Base-by-base conservation (phyloP, 1,140 invertebrate species). In the Pachyrhynchus sulphureomaculatus region DNA sequence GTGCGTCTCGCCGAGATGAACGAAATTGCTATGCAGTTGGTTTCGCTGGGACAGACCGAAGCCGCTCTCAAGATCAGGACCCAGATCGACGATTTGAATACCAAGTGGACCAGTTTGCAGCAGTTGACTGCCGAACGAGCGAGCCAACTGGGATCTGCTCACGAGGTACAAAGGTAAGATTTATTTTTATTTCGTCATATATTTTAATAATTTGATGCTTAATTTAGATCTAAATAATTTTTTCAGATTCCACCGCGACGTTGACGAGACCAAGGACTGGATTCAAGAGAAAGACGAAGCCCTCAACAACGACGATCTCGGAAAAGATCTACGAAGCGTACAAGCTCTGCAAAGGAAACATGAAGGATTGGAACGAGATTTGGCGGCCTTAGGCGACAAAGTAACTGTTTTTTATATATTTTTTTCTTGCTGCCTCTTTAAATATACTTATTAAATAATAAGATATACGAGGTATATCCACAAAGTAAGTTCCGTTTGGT, bases 181-280 rank as follows among this genome's bases (percentile, higher is more conserved):
- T 6, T 29, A 29, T n/a, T n/a, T n/a, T n/a, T n/a, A n/a, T n/a
- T n/a, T n/a, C n/a, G n/a, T n/a, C n/a, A n/a, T n/a, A n/a, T n/a
- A n/a, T n/a, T n/a, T n/a, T n/a, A n/a, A n/a, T n/a, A n/a, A n/a
- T n/a, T n/a, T n/a, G n/a, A n/a, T n/a, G n/a, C n/a, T n/a, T n/a
- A n/a, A n/a, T n/a, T n/a, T n/a, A n/a, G n/a, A n/a, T n/a, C n/a
- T n/a, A n/a, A n/a, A n/a, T n/a, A 29, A 2, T 9, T 29, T 29
- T 29, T 29, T 8, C 52, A 61, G 58, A 34, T 99, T 99, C 87
- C 96, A 99, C 79, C 86, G 96, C 48, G 97, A 99, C 78, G 94
- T 98, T 41, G 96, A 99, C 76, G 97, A 99, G 77, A 98, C 97
- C 1, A 97, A 96, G 76, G 97, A 99, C 79, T 99, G 96, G 97